A percentile compares a stretch with the other conserved stretches of the same genome.
phyloP scores from a whole-genome alignment of 2,888 invertebrate species.

The Andrena chrysosceles region DNA sequence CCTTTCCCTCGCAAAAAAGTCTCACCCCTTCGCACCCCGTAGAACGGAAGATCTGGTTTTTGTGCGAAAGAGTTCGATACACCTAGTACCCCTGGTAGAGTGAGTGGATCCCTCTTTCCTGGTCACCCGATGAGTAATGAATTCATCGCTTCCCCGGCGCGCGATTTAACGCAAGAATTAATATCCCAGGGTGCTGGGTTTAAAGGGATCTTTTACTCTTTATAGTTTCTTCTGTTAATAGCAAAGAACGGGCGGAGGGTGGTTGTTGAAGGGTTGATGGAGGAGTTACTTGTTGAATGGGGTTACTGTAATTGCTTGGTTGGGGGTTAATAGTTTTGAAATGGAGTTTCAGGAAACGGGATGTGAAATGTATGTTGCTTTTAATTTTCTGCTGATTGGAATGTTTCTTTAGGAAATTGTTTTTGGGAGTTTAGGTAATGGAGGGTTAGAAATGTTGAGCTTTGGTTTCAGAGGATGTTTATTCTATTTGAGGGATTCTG shows the following conservation, averaged over 20 bases:
- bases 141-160: not conserved
- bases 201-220: not conserved
- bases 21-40: not conserved
- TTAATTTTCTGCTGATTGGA: not conserved
- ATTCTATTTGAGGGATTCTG: too few species aligned
- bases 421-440: not conserved
- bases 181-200: not conserved
- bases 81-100: not conserved
- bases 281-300: slow-evolving; percentile 7
- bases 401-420: not conserved
- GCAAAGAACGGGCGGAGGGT: not conserved
- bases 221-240: not conserved
- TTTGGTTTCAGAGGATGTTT: not conserved
- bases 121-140: slow-evolving; percentile 22
- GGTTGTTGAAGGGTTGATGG: not conserved
- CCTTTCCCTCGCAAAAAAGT: not conserved
- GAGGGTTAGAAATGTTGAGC: not conserved
- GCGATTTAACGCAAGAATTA: slow-evolving; percentile 5
- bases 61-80: slow-evolving; percentile 6
- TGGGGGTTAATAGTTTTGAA: not conserved
- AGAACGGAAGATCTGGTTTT: not conserved
- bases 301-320: not conserved
- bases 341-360: not conserved
- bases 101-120: not conserved
- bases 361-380: not conserved